Percentiles rank a stretch among this genome's conserved stretches.
phyloP scores from a whole-genome alignment of 2,113 vertebrate genomes.

The Solea solea region DNA sequence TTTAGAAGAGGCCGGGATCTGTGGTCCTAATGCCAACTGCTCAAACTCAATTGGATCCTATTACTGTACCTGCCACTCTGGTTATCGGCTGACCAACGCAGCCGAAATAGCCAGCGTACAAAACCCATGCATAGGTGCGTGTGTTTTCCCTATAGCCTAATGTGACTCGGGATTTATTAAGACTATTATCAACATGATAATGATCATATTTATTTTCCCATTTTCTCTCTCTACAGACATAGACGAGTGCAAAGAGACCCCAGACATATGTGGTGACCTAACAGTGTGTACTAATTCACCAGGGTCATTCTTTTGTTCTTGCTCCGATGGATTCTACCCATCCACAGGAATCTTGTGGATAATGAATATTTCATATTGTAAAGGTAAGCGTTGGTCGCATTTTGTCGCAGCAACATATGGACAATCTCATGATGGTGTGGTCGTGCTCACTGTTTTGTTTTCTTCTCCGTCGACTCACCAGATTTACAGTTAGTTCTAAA shows the following conservation, averaged over 20 bases:
- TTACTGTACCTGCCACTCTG: slow-evolving; percentile 51
- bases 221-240: slow-evolving; percentile 50
- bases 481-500: slow-evolving; percentile 34
- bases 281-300: slow-evolving; percentile 61
- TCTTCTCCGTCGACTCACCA: slow-evolving; percentile 8
- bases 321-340: slow-evolving; percentile 63
- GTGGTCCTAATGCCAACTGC: slow-evolving; percentile 65
- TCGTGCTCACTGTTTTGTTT: background rate
- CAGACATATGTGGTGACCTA: slow-evolving; percentile 52
- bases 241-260: slow-evolving; percentile 64
- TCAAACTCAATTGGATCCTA: slow-evolving; percentile 62
- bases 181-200: background rate
- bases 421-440: background rate
- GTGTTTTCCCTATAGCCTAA: too few species aligned
- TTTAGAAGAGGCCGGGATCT: slow-evolving; percentile 12
- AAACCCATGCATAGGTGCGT: slow-evolving; percentile 71
- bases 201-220: background rate
- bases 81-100: slow-evolving; percentile 32
- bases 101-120: slow-evolving; percentile 26
- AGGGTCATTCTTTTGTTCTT: slow-evolving; percentile 66
- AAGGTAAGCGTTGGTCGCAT: slow-evolving; percentile 43
- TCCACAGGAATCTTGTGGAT: slow-evolving; percentile 63
- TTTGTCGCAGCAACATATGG: background rate
- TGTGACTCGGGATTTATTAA: background rate
- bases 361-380: slow-evolving; percentile 42